These are phyloP conservation scores for Bacillus rossius DNA, from an alignment of 1,140 invertebrate species.

Conservation along the genomic window DNA sequence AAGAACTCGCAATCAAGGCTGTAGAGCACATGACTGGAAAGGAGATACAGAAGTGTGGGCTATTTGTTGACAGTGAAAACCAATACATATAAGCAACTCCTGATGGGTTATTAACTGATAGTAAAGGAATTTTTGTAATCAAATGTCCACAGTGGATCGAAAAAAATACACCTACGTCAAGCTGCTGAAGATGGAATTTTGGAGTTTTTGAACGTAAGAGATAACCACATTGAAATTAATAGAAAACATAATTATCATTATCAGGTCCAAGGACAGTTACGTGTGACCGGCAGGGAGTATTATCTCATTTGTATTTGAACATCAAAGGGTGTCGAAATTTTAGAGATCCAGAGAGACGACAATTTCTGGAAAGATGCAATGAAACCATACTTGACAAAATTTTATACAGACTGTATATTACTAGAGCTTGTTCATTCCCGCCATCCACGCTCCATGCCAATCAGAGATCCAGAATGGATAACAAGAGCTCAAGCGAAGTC, in stretches of 20 bases:
- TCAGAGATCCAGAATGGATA: slow-evolving; percentile 19
- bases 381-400: slow-evolving; percentile 8
- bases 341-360: slow-evolving; percentile 10
- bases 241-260: slow-evolving; percentile 25
- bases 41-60: too few species aligned
- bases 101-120: too few species aligned
- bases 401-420: slow-evolving; percentile 14
- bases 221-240: slow-evolving; percentile 20
- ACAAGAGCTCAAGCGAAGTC: slow-evolving; percentile 1
- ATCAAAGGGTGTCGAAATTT: slow-evolving; percentile 7
- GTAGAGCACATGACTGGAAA: too few species aligned
- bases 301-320: slow-evolving; percentile 26
- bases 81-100: too few species aligned
- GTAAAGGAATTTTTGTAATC: too few species aligned
- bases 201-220: too few species aligned
- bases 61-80: too few species aligned
- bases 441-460: slow-evolving; percentile 14
- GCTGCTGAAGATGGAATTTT: too few species aligned
- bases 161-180: too few species aligned
- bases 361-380: slow-evolving; percentile 17
- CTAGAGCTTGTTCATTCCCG: slow-evolving; percentile 23
- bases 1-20: too few species aligned
- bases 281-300: slow-evolving; percentile 23
- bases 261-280: slow-evolving; percentile 34
- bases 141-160: too few species aligned